Percentiles rank a stretch among this genome's conserved stretches.
phyloP scores from a whole-genome alignment of 2,797 vertebrate genomes.

The Muscicapa striata region DNA sequence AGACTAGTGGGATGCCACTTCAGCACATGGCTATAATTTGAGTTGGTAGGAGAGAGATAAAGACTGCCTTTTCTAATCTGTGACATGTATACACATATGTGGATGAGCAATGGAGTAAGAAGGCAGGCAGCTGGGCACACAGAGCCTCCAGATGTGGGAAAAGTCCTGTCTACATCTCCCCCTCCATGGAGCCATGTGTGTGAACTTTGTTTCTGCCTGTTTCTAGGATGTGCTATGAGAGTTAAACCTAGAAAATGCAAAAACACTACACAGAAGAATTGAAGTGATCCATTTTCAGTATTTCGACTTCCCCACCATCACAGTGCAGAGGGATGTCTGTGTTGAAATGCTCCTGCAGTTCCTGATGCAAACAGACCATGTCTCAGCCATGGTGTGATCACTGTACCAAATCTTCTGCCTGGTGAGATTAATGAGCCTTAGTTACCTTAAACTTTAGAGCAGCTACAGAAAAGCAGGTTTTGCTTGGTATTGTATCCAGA shows the following conservation, averaged over 20 bases:
- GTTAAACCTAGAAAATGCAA: background rate
- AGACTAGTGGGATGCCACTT: background rate
- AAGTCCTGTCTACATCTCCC: background rate
- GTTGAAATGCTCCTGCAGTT: background rate
- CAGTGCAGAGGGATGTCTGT: background rate
- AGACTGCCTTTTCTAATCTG: background rate
- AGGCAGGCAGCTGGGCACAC: background rate
- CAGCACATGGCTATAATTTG: background rate
- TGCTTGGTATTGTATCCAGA: background rate
- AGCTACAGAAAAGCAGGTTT: background rate
- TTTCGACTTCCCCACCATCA: background rate
- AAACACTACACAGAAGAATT: background rate
- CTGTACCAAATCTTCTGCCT: background rate
- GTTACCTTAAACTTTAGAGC: background rate
- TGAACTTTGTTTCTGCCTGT: background rate
- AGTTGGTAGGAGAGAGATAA: background rate
- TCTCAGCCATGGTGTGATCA: background rate
- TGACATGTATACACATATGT: rapidly evolving
- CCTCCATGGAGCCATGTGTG: rapidly evolving
- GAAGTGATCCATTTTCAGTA: background rate
- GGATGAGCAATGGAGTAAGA: background rate
- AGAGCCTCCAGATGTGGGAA: background rate
- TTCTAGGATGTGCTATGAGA: background rate
- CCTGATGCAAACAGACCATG: background rate
- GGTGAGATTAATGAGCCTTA: background rate